Evolutionary conservation across 2,888 invertebrate species (phyloP).

Genomic region (Caprella mutica): DNA sequence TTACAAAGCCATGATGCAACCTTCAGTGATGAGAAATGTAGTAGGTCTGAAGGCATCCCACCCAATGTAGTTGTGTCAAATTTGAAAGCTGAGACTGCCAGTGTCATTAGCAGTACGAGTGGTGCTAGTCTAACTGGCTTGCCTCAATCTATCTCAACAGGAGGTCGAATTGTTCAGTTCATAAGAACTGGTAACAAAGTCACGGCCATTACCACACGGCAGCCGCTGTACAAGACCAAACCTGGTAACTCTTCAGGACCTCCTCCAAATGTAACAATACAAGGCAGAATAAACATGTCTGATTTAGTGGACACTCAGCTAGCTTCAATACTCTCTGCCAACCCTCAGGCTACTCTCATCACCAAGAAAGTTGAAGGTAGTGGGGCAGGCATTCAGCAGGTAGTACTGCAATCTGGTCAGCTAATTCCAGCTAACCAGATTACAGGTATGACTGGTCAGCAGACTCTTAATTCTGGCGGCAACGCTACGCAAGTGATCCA

Average conservation of each 20-base stretch:
- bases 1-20: background rate
- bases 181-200: slow-evolving; percentile 30
- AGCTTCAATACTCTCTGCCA: slow-evolving; percentile 26
- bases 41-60: slow-evolving; percentile 7
- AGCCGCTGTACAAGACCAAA: slow-evolving; percentile 28
- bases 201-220: slow-evolving; percentile 31
- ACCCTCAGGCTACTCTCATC: slow-evolving; percentile 11
- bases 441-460: background rate
- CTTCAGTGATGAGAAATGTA: slow-evolving; percentile 14
- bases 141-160: slow-evolving; percentile 20
- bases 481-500: slow-evolving; percentile 1
- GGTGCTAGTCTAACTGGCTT: slow-evolving; percentile 13
- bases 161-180: slow-evolving; percentile 30
- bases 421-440: slow-evolving; percentile 4
- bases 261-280: slow-evolving; percentile 34
- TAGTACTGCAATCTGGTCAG: slow-evolving; percentile 3
- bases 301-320: slow-evolving; percentile 33
- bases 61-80: slow-evolving; percentile 32
- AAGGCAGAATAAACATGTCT: slow-evolving; percentile 32
- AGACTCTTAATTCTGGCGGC: slow-evolving; percentile 15
- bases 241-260: slow-evolving; percentile 26
- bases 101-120: slow-evolving; percentile 10
- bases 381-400: background rate
- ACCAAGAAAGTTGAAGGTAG: background rate
- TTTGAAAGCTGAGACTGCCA: slow-evolving; percentile 30